Conservation (phyloP, 2,113 vertebrate species). For the Mormoops blainvillei region DNA sequence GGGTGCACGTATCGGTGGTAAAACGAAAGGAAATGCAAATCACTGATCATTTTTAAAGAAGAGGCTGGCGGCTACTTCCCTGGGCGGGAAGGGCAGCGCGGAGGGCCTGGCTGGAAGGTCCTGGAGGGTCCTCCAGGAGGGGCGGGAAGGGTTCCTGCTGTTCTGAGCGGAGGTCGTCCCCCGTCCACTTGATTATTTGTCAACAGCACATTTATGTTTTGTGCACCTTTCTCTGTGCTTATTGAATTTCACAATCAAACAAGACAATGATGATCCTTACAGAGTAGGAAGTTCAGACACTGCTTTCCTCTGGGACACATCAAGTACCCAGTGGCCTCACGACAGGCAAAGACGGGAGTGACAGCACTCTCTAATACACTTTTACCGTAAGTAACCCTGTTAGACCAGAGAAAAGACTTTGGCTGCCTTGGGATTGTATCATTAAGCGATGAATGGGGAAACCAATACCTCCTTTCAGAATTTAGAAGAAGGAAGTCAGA, state of each 20-base stretch:
- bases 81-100: no score
- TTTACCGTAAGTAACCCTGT: constrained; percentile 47
- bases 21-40: background rate
- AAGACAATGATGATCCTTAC: constrained; percentile 17
- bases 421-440: constrained; percentile 7
- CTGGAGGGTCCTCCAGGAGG: no score
- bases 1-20: accelerated
- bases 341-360: constrained; percentile 54
- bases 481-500: constrained; percentile 55
- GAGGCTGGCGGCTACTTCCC: background rate
- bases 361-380: constrained; percentile 21
- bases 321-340: constrained; percentile 40
- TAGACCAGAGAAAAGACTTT: constrained; percentile 56
- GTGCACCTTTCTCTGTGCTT: no score
- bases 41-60: background rate
- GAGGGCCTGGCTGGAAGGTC: no score
- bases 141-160: no score
- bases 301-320: constrained; percentile 63
- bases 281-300: constrained; percentile 56
- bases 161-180: background rate
- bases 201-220: background rate
- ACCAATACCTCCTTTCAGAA: constrained; percentile 30
- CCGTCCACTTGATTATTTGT: background rate
- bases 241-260: background rate
- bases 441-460: constrained; percentile 64